Conservation (phyloP, 2,113 vertebrate genomes). For the Henicopernis longicauda region DNA sequence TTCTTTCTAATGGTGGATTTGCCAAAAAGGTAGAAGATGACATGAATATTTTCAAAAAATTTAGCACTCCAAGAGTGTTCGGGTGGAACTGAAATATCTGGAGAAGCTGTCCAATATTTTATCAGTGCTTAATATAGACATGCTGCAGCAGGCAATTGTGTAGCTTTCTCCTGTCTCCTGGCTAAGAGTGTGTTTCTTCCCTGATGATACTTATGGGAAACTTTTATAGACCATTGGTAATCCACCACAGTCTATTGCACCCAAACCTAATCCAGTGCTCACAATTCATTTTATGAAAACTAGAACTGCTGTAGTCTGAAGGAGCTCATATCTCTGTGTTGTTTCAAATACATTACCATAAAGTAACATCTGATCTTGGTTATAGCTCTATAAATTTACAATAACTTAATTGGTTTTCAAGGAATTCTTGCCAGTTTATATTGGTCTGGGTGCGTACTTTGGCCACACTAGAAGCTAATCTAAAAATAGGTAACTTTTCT, state of each 20-base stretch:
- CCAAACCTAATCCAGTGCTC: neutral
- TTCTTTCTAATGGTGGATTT: neutral
- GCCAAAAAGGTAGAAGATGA: neutral
- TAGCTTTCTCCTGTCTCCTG: neutral
- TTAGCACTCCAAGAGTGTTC: neutral
- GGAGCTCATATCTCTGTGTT: neutral
- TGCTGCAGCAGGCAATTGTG: neutral
- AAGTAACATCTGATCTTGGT: neutral
- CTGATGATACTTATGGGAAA: neutral
- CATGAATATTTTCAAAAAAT: neutral
- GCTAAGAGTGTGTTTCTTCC: neutral
- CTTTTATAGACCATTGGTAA: neutral
- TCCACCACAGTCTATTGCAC: neutral
- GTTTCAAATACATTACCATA: neutral
- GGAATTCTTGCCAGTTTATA: neutral
- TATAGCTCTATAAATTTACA: neutral
- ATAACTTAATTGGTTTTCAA: neutral
- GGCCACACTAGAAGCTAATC: neutral
- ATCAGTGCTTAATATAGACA: neutral
- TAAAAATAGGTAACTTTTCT: neutral
- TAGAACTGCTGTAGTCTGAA: neutral
- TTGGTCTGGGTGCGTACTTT: neutral
- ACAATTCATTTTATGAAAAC: neutral
- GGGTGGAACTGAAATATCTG: neutral
- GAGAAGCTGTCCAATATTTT: neutral